A percentile compares a stretch with the other conserved stretches of the same genome.
These are phyloP conservation scores for Himalopsyche japonica DNA, from an alignment of 2,888 invertebrate species.

Conservation along the genomic window DNA sequence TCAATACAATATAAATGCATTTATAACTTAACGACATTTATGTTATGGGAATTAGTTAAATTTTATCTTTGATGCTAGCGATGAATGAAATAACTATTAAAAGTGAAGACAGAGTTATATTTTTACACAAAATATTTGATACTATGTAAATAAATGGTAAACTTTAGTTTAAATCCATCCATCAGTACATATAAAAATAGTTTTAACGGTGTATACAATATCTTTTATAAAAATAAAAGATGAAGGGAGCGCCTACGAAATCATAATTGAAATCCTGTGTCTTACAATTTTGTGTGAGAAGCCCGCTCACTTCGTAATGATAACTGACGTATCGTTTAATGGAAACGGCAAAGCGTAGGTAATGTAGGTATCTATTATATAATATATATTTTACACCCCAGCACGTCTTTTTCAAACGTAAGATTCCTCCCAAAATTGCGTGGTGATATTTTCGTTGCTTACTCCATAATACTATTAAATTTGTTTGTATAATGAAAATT, in stretches of 20 bases:
- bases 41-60: neutral
- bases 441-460: neutral
- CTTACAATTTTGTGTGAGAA: neutral
- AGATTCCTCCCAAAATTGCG: neutral
- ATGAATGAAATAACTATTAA: neutral
- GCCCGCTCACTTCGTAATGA: neutral
- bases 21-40: neutral
- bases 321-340: neutral
- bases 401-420: neutral
- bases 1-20: neutral
- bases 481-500: conserved; percentile 1
- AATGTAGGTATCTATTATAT: neutral
- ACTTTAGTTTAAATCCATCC: too few relatives aligned
- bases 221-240: neutral
- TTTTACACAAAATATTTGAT: neutral
- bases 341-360: neutral
- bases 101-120: neutral
- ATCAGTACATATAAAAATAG: too few relatives aligned
- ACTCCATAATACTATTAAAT: neutral
- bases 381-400: neutral
- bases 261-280: conserved; percentile 1
- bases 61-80: neutral
- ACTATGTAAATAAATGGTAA: too few relatives aligned
- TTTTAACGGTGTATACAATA: neutral
- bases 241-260: neutral